A percentile compares a stretch with the other conserved stretches of the same genome.
These are phyloP conservation scores for Rhinophrynus dorsalis DNA, from an alignment of 2,797 vertebrate genomes.

Conservation along the genomic window DNA sequence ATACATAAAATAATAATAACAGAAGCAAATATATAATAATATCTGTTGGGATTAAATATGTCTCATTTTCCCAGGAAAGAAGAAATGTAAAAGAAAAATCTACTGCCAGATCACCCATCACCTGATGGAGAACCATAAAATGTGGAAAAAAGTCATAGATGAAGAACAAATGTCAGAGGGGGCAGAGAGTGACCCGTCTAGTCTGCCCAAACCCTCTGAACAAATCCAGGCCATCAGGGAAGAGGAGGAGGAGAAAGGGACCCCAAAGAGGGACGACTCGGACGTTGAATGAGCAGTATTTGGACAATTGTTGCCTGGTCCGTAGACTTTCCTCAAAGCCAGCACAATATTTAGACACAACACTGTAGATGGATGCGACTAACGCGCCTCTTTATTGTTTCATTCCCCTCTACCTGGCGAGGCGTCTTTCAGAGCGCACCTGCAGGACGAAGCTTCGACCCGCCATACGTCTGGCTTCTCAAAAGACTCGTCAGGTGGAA, in stretches of 20 bases:
- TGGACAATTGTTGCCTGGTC: constrained; percentile 61
- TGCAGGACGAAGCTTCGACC: constrained; percentile 76
- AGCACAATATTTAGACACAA: constrained; percentile 99
- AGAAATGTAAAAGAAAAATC: constrained; percentile 82
- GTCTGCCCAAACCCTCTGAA: constrained; percentile 77
- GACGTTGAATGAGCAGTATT: constrained; percentile 63
- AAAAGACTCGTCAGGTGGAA: constrained; percentile 58
- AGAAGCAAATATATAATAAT: too few species aligned
- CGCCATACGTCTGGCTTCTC: constrained; percentile 65
- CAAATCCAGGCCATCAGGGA: constrained; percentile 90
- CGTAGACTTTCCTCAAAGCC: constrained; percentile 73
- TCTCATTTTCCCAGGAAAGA: constrained; percentile 63
- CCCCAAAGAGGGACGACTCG: constrained; percentile 54
- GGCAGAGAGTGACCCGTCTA: constrained; percentile 63
- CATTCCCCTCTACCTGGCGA: constrained; percentile 64
- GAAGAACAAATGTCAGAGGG: constrained; percentile 79
- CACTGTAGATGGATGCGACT: constrained; percentile 93
- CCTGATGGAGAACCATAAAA: constrained; percentile 92
- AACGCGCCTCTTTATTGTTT: constrained; percentile 67
- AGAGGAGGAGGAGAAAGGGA: constrained; percentile 89
- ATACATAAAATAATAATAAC: too few species aligned
- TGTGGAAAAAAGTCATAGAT: constrained; percentile 96
- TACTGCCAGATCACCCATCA: constrained; percentile 96
- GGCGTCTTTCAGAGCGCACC: constrained; percentile 62
- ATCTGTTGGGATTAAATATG: too few species aligned